A percentile compares a stretch with the other conserved stretches of the same genome.
phyloP scores from a whole-genome alignment of 2,797 vertebrate genomes.

The Danio albolineatus region DNA sequence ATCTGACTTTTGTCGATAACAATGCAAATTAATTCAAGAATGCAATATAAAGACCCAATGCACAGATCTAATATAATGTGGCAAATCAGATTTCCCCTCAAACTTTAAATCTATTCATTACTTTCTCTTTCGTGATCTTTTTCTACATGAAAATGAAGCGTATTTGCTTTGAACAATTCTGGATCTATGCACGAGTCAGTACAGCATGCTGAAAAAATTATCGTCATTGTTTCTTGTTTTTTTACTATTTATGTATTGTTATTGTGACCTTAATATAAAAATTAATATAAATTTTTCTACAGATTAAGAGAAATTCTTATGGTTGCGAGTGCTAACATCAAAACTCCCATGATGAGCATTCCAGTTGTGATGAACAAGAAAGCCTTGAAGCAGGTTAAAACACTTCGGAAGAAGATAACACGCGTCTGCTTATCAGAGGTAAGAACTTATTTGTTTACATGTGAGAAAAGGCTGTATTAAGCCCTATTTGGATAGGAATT shows the following conservation, averaged over 20 bases:
- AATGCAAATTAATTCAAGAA: not conserved
- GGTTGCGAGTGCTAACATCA: slow-evolving; percentile 92
- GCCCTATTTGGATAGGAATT: no score
- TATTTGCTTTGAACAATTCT: no score
- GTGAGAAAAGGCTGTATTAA: not conserved
- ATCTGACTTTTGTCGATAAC: not conserved
- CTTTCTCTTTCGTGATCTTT: no score
- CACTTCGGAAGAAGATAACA: slow-evolving; percentile 86
- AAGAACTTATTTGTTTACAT: slow-evolving; percentile 17
- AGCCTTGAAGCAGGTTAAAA: slow-evolving; percentile 85
- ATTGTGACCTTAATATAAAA: no score
- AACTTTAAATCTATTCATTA: no score
- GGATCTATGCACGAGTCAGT: no score
- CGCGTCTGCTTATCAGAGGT: slow-evolving; percentile 93
- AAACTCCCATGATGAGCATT: slow-evolving; percentile 96
- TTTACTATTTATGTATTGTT: not conserved
- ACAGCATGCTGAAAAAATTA: no score
- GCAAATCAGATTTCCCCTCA: no score
- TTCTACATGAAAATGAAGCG: no score
- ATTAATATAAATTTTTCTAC: slow-evolving; percentile 24
- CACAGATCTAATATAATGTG: no score
- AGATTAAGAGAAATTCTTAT: slow-evolving; percentile 94
- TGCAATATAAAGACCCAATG: no score
- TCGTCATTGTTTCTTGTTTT: no score
- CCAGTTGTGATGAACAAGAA: slow-evolving; percentile 87